These are phyloP conservation scores for Aplochiton taeniatus DNA, from an alignment of 2,797 vertebrate species.

Conservation along the genomic window DNA sequence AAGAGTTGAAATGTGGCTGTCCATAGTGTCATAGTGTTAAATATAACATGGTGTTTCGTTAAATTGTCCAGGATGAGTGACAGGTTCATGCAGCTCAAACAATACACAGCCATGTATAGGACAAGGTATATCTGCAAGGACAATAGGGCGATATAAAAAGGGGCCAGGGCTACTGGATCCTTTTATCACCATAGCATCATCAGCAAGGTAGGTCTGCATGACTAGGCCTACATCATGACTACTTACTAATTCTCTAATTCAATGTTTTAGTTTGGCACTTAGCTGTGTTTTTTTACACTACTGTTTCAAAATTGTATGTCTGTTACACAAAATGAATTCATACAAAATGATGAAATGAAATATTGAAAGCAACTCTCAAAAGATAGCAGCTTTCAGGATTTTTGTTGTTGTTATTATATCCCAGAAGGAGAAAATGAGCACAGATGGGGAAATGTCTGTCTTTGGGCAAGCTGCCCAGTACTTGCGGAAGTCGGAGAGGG, in stretches of 20 bases:
- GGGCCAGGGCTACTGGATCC: constrained; percentile 2
- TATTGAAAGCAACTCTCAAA: too few species aligned
- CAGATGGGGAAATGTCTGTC: constrained; percentile 65
- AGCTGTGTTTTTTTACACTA: too few species aligned
- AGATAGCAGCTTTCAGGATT: too few species aligned
- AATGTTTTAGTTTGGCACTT: too few species aligned
- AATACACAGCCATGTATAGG: constrained; percentile 44
- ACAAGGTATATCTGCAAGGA: constrained; percentile 39
- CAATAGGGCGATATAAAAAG: constrained; percentile 51
- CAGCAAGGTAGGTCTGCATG: constrained; percentile 10
- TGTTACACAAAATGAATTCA: too few species aligned
- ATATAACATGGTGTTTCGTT: constrained; percentile 38
- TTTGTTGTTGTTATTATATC: too few species aligned
- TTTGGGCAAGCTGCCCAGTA: constrained; percentile 72
- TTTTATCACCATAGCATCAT: neutral
- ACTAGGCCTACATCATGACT: too few species aligned
- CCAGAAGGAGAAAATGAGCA: constrained; percentile 62
- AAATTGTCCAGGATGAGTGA: constrained; percentile 26
- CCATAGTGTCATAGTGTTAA: constrained; percentile 17
- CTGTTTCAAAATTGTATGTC: too few species aligned
- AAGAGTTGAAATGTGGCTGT: neutral
- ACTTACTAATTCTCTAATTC: too few species aligned
- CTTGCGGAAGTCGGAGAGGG: constrained; percentile 76
- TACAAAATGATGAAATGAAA: too few species aligned
- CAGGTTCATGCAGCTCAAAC: constrained; percentile 42